Conservation (phyloP, 2,797 vertebrate species). For the Otolemur crassicaudatus region DNA sequence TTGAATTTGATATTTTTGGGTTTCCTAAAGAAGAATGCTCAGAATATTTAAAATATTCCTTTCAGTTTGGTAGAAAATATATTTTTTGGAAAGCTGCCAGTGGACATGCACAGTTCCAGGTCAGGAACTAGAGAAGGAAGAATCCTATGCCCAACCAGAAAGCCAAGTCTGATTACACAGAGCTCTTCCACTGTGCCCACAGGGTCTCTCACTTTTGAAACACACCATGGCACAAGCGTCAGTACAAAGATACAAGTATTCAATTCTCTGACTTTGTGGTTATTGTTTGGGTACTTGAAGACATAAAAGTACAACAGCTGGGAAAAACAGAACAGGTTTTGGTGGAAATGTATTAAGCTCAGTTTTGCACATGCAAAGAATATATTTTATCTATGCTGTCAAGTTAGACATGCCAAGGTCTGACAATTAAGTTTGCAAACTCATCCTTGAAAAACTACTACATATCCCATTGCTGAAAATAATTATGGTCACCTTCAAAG, state of each 20-base stretch:
- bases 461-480: too few relatives aligned
- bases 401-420: neutral
- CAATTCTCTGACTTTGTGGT: neutral
- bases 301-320: neutral
- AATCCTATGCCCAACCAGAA: neutral
- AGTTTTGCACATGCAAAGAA: neutral
- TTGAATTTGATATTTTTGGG: neutral
- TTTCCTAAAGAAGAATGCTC: neutral
- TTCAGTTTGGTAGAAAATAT: neutral
- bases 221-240: neutral
- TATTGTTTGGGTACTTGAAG: neutral
- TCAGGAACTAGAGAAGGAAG: neutral
- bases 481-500: too few relatives aligned
- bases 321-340: neutral
- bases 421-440: too few relatives aligned
- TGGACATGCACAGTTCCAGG: neutral
- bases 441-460: too few relatives aligned
- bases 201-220: neutral
- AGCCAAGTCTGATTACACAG: neutral
- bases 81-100: neutral
- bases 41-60: conserved; percentile 14
- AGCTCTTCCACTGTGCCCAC: neutral
- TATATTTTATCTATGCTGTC: neutral
- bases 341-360: neutral
- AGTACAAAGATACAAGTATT: neutral